phyloP scores from a whole-genome alignment of 2,797 vertebrate genomes.

The Mormyrops boulengeri region DNA sequence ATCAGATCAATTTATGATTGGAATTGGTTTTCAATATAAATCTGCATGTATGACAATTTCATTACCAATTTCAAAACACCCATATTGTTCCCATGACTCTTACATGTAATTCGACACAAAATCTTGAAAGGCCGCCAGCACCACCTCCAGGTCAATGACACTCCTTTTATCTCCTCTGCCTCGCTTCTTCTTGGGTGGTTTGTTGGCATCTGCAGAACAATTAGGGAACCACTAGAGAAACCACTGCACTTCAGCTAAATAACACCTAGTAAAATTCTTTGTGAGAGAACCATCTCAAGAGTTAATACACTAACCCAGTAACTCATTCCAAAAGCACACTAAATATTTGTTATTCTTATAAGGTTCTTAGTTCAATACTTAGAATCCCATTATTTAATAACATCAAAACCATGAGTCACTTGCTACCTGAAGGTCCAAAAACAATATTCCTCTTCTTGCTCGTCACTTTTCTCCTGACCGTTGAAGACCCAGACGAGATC shows the following conservation, averaged over 20 bases:
- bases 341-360: neutral
- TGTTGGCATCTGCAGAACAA: constrained; percentile 20
- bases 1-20: neutral
- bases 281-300: neutral
- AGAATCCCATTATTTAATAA: neutral
- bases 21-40: neutral
- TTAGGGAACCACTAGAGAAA: neutral
- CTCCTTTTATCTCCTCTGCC: constrained; percentile 30
- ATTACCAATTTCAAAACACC: neutral
- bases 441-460: constrained; percentile 35
- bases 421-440: constrained; percentile 32
- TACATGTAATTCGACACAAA: constrained; percentile 58
- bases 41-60: neutral
- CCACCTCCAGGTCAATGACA: constrained; percentile 57
- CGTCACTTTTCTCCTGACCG: neutral
- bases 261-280: neutral
- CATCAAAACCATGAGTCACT: neutral
- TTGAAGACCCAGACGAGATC: neutral
- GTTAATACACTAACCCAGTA: neutral
- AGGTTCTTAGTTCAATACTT: neutral
- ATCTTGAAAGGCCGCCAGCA: constrained; percentile 59
- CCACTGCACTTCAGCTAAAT: neutral
- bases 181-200: constrained; percentile 5
- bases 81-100: constrained; percentile 25
- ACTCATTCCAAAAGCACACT: neutral